These are phyloP conservation scores for Xenus cinereus DNA, from an alignment of 2,113 vertebrate genomes.

Conservation along the genomic window DNA sequence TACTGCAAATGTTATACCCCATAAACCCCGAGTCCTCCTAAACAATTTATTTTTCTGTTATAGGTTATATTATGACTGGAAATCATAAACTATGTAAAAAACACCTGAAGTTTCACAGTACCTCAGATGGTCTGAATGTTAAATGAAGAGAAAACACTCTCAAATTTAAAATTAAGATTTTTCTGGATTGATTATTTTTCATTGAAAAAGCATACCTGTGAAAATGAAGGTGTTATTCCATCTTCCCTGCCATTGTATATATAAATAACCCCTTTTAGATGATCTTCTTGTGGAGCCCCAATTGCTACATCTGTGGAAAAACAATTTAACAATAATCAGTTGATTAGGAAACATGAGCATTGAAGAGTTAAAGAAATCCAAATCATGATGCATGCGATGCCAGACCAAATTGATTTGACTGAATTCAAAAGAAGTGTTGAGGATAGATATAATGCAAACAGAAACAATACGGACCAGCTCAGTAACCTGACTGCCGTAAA, in stretches of 20 bases:
- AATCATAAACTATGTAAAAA: background rate
- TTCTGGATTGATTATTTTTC: background rate
- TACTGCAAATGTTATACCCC: background rate
- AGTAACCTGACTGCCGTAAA: background rate
- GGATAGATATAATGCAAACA: background rate
- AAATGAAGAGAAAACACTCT: background rate
- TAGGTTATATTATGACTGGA: background rate
- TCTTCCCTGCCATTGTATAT: constrained; percentile 86
- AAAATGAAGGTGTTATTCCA: constrained; percentile 78
- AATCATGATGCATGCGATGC: background rate
- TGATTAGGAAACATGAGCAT: background rate
- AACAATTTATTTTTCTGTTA: background rate
- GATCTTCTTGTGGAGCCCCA: constrained; percentile 86
- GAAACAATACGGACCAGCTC: background rate
- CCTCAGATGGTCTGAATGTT: background rate
- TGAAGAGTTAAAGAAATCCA: background rate
- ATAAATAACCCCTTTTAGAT: constrained; percentile 81
- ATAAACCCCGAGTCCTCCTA: background rate
- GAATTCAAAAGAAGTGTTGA: background rate
- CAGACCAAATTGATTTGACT: background rate
- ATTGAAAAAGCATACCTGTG: constrained; percentile 73
- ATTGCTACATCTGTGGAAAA: constrained; percentile 82
- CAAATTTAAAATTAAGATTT: background rate
- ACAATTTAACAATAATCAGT: background rate
- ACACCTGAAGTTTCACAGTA: background rate